phyloP scores from a whole-genome alignment of 1,140 invertebrate species.

The Lanistes nyassanus region DNA sequence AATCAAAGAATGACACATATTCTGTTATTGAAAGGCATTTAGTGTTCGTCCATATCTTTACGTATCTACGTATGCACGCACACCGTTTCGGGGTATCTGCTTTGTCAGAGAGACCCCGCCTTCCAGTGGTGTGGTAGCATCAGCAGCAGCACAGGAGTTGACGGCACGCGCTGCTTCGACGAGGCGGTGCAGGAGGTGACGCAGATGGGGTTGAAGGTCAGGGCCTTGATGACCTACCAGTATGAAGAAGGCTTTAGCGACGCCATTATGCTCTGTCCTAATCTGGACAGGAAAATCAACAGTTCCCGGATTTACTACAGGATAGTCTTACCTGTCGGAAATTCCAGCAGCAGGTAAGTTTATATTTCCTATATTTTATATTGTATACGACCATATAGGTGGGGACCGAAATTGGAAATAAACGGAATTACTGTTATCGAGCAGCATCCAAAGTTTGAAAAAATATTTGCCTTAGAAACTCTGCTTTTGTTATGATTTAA shows the following conservation, averaged over 20 bases:
- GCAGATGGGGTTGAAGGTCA: slow-evolving; percentile 33
- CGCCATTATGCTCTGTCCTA: slow-evolving; percentile 45
- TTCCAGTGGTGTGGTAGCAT: slow-evolving; percentile 38
- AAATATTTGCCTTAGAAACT: too few relatives aligned
- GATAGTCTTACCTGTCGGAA: slow-evolving; percentile 38
- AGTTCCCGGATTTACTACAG: slow-evolving; percentile 46
- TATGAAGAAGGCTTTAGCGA: slow-evolving; percentile 50
- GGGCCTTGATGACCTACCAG: slow-evolving; percentile 38
- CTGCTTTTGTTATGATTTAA: too few relatives aligned
- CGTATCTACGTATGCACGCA: too few relatives aligned
- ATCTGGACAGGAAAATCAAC: slow-evolving; percentile 40
- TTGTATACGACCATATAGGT: too few relatives aligned
- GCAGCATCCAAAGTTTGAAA: too few relatives aligned
- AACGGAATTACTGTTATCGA: too few relatives aligned
- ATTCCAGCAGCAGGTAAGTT: slow-evolving; percentile 4
- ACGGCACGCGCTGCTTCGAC: slow-evolving; percentile 37
- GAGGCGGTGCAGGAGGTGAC: slow-evolving; percentile 39
- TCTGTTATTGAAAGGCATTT: too few relatives aligned
- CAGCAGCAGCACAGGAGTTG: slow-evolving; percentile 28
- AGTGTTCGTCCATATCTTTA: too few relatives aligned
- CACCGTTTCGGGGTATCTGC: too few relatives aligned
- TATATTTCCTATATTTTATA: too few relatives aligned
- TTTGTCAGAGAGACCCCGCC: slow-evolving; percentile 28
- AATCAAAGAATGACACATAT: too few relatives aligned
- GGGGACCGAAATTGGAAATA: too few relatives aligned